Evolutionary conservation across 2,888 invertebrate species (phyloP).

Genomic region (Zygogramma bicolorata): DNA sequence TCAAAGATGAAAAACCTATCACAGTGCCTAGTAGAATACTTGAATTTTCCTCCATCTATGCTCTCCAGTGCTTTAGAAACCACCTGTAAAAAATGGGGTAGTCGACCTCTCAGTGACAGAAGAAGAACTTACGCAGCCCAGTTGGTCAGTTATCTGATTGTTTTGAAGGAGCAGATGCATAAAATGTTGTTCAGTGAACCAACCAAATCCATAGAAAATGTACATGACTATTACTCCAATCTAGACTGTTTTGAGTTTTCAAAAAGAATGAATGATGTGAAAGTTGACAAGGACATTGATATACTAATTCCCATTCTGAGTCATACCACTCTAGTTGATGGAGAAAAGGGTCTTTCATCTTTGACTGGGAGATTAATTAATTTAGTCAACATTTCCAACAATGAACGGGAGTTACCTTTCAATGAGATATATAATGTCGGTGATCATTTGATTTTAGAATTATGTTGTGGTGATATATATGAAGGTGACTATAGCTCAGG

Average conservation of each 20-base stretch:
- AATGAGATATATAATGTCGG: conserved; percentile 37
- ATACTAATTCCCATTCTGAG: conserved; percentile 39
- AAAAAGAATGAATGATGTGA: conserved; percentile 32
- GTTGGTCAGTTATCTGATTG: conserved; percentile 46
- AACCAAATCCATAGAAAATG: conserved; percentile 41
- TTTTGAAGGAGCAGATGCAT: conserved; percentile 46
- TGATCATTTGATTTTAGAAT: conserved; percentile 44
- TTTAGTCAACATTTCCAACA: neutral
- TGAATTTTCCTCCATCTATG: conserved; percentile 46
- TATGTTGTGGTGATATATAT: conserved; percentile 44
- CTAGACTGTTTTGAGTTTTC: conserved; percentile 45
- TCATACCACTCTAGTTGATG: neutral
- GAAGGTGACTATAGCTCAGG: conserved; percentile 48
- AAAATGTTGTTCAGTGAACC: conserved; percentile 43
- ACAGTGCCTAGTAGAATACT: conserved; percentile 46
- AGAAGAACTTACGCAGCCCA: conserved; percentile 48
- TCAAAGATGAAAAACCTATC: conserved; percentile 37
- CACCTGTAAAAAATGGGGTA: conserved; percentile 42
- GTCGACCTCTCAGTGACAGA: conserved; percentile 45
- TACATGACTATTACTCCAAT: conserved; percentile 45
- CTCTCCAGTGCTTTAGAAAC: conserved; percentile 41
- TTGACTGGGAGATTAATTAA: no score
- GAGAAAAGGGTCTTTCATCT: no score
- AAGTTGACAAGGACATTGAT: conserved; percentile 42
- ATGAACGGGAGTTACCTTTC: conserved; percentile 33